Evolutionary conservation across 1,140 invertebrate genomes (phyloP).

Genomic region (Formica selysi): DNA sequence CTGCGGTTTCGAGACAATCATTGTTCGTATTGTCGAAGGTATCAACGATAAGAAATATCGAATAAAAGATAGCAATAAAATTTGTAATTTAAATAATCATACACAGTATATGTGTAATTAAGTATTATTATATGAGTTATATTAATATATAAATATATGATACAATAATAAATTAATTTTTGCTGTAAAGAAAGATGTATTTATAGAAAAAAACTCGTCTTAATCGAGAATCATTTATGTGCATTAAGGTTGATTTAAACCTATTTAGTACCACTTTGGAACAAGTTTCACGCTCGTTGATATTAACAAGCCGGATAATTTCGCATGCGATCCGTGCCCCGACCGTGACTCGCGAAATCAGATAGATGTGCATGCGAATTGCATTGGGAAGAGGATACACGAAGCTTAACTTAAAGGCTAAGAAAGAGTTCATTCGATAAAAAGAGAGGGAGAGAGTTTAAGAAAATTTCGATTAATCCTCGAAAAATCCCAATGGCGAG

Average conservation of each 20-base stretch:
- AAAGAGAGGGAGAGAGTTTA: not conserved
- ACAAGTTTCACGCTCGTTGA: slow-evolving; percentile 17
- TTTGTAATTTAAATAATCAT: slow-evolving; percentile 16
- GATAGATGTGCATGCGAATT: not conserved
- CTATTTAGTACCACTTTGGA: not conserved
- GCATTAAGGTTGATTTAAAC: not conserved
- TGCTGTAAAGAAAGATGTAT: not conserved
- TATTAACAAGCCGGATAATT: not conserved
- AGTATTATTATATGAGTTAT: too few species aligned
- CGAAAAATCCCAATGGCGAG: not conserved
- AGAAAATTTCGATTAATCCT: not conserved
- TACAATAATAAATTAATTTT: not conserved
- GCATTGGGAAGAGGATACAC: not conserved
- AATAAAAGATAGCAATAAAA: not conserved
- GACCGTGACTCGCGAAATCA: not conserved
- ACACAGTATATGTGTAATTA: too few species aligned
- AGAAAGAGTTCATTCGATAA: not conserved
- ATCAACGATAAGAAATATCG: not conserved
- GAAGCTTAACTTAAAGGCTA: not conserved
- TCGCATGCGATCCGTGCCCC: not conserved
- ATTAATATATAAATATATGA: too few species aligned
- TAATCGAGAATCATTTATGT: not conserved
- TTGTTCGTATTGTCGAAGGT: too few species aligned
- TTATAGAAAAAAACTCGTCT: not conserved
- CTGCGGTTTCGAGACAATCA: slow-evolving; percentile 7